Conservation (phyloP, 2,797 vertebrate species). For the Discoglossus pictus region DNA sequence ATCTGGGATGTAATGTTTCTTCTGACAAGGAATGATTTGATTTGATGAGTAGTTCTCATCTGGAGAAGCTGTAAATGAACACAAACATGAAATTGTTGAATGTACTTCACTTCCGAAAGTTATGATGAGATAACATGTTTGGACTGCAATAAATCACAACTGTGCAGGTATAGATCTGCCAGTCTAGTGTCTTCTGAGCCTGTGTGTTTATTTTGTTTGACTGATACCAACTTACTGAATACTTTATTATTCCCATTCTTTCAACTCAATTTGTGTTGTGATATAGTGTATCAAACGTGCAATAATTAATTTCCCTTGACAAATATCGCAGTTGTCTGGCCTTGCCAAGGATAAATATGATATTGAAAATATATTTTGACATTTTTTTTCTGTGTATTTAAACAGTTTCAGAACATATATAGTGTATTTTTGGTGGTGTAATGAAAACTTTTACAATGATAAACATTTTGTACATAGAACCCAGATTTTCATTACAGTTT, state of each 20-base stretch:
- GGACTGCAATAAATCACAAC: background rate
- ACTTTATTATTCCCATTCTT: slow-evolving; percentile 10
- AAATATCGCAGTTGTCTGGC: background rate
- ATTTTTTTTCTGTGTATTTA: background rate
- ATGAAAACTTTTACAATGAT: too few species aligned
- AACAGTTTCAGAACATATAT: slow-evolving; percentile 27
- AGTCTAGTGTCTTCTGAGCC: slow-evolving; percentile 16
- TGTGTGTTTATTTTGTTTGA: slow-evolving; percentile 32
- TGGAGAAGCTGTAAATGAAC: too few species aligned
- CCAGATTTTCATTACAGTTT: too few species aligned
- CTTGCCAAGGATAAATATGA: slow-evolving; percentile 7
- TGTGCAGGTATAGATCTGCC: slow-evolving; percentile 21
- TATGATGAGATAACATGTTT: too few species aligned
- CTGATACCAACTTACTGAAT: slow-evolving; percentile 9
- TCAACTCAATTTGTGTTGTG: slow-evolving; percentile 22
- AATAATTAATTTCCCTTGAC: slow-evolving; percentile 36
- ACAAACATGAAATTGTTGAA: too few species aligned
- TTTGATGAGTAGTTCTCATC: too few species aligned
- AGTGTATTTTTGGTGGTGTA: too few species aligned
- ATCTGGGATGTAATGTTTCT: too few species aligned
- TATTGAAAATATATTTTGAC: background rate
- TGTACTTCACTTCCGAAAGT: too few species aligned
- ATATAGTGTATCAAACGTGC: background rate
- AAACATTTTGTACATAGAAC: too few species aligned
- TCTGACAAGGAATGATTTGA: too few species aligned